Conservation (phyloP, 1,140 invertebrate species). For the Trichogramma pretiosum region DNA sequence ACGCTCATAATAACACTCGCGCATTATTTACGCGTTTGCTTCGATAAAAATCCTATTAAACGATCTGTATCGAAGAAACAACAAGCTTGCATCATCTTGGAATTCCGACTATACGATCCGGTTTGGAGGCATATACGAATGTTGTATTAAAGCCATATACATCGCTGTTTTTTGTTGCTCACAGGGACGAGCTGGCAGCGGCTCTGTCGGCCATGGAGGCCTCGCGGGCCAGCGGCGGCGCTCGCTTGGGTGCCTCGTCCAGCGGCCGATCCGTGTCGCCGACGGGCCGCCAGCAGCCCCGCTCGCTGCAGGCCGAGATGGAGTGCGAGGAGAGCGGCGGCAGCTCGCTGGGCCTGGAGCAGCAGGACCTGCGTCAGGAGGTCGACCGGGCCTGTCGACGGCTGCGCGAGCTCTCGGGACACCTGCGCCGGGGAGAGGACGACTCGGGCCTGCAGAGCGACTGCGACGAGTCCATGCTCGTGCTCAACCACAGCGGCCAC, state of each 20-base stretch:
- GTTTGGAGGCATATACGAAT: too few species aligned
- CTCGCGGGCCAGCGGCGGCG: conserved; percentile 18
- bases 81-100: too few species aligned
- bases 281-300: conserved; percentile 30
- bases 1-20: too few species aligned
- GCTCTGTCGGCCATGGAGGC: conserved; percentile 33
- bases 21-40: too few species aligned
- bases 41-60: too few species aligned
- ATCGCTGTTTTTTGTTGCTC: background rate
- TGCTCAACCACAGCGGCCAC: conserved; percentile 38
- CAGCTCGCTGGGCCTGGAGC: conserved; percentile 35
- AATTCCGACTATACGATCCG: too few species aligned
- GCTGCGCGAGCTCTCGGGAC: conserved; percentile 56
- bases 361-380: conserved; percentile 56
- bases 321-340: conserved; percentile 55
- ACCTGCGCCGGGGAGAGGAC: conserved; percentile 63
- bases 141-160: background rate
- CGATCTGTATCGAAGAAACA: too few species aligned
- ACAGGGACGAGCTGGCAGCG: conserved; percentile 38
- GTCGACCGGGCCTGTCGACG: conserved; percentile 56
- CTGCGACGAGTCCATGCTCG: conserved; percentile 45
- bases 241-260: conserved; percentile 10
- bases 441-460: conserved; percentile 52
- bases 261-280: conserved; percentile 25
- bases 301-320: conserved; percentile 67